These are phyloP conservation scores for Temnothorax curvispinosus DNA, from an alignment of 1,140 invertebrate species.

Conservation along the genomic window DNA sequence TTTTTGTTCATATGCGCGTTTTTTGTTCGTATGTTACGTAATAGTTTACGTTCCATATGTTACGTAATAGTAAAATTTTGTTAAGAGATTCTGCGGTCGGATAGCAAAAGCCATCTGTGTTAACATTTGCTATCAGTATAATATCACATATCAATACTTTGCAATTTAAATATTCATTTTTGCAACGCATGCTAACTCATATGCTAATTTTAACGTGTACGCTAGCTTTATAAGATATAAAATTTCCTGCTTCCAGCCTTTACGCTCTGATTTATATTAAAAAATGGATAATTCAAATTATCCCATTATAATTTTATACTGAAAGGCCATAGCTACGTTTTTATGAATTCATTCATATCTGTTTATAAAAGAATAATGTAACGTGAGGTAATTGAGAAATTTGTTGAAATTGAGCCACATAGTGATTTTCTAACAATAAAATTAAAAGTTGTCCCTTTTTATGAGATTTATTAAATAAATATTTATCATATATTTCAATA, in stretches of 20 bases:
- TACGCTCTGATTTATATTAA: conserved; percentile 19
- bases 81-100: conserved; percentile 8
- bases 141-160: conserved; percentile 41
- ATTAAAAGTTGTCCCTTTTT: conserved; percentile 14
- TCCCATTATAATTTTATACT: conserved; percentile 9
- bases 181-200: not conserved
- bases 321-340: not conserved
- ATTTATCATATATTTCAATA: not conserved
- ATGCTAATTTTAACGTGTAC: not conserved
- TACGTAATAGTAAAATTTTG: not conserved
- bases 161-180: conserved; percentile 58
- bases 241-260: not conserved
- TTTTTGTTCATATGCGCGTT: not conserved
- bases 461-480: not conserved
- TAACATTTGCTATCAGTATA: conserved; percentile 16
- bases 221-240: conserved; percentile 28
- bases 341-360: not conserved
- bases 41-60: not conserved
- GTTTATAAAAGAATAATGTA: not conserved
- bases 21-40: not conserved
- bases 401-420: not conserved
- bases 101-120: conserved; percentile 7
- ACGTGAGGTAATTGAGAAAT: not conserved
- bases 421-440: conserved; percentile 5
- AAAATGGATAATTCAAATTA: conserved; percentile 28